These are phyloP conservation scores for Distichodus sexfasciatus DNA, from an alignment of 2,797 vertebrate species.

Conservation along the genomic window DNA sequence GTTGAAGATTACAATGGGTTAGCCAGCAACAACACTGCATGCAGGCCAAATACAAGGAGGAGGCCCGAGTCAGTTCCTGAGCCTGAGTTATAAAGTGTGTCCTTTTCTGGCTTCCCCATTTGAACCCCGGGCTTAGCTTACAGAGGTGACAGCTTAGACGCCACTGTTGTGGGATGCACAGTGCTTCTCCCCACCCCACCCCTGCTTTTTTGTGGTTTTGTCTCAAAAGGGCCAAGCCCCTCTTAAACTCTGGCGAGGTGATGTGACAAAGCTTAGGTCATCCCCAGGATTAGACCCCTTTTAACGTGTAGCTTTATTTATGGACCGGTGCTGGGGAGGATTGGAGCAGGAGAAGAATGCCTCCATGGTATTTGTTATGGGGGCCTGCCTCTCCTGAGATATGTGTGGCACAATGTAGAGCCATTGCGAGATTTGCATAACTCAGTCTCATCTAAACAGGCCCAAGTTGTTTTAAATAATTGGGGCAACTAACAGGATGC, in stretches of 20 bases:
- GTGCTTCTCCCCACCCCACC: conserved; percentile 42
- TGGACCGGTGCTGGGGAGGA: conserved; percentile 58
- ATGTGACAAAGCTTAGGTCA: conserved; percentile 67
- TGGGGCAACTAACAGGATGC: conserved; percentile 57
- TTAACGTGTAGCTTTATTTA: conserved; percentile 62
- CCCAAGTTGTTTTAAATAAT: conserved; percentile 60
- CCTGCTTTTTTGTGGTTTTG: conserved; percentile 37
- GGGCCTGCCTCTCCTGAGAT: conserved; percentile 53
- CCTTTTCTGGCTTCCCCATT: conserved; percentile 54
- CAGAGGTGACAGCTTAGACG: conserved; percentile 64
- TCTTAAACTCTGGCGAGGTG: conserved; percentile 54
- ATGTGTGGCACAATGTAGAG: conserved; percentile 57
- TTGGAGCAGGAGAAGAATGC: conserved; percentile 56
- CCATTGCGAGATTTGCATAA: conserved; percentile 59
- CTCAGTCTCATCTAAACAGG: conserved; percentile 53
- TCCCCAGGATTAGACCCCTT: conserved; percentile 60
- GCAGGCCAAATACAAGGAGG: conserved; percentile 54
- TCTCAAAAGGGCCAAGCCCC: conserved; percentile 21
- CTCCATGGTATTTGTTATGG: conserved; percentile 57
- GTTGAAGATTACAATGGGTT: conserved; percentile 61
- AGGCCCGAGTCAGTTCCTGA: conserved; percentile 32
- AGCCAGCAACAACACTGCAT: conserved; percentile 55
- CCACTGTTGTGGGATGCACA: conserved; percentile 69
- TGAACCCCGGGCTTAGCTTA: conserved; percentile 58
- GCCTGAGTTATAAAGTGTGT: conserved; percentile 60